These are phyloP conservation scores for Popillia japonica DNA, from an alignment of 1,140 invertebrate species.

Conservation along the genomic window DNA sequence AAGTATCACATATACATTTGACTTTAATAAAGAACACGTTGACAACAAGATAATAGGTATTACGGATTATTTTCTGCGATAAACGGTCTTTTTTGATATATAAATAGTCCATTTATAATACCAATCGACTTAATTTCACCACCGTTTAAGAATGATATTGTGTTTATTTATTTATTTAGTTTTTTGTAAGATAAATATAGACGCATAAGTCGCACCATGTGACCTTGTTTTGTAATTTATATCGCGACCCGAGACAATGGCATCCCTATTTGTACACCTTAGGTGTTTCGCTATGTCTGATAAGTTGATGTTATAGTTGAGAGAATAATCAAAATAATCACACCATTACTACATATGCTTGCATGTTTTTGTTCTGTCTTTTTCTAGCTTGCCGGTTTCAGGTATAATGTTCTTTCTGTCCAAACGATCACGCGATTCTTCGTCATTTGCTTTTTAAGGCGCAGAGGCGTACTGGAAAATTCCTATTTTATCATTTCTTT, in stretches of 20 bases:
- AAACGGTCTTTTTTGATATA: too few relatives aligned
- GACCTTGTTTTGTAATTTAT: slow-evolving; percentile 22
- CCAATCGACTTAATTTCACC: too few relatives aligned
- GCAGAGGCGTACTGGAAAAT: slow-evolving; percentile 26
- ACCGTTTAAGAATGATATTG: too few relatives aligned
- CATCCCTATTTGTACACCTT: neutral
- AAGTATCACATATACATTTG: neutral
- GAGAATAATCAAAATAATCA: neutral
- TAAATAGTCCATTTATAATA: too few relatives aligned
- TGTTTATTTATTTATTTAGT: too few relatives aligned
- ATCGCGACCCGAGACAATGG: neutral
- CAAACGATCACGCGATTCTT: slow-evolving; percentile 19
- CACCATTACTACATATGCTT: neutral
- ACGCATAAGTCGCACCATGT: neutral
- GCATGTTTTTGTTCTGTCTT: slow-evolving; percentile 18
- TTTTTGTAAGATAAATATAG: neutral
- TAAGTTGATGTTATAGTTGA: neutral
- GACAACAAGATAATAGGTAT: too few relatives aligned
- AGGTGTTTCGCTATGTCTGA: neutral
- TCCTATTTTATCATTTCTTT: neutral
- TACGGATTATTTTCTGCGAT: too few relatives aligned
- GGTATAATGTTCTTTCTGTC: neutral
- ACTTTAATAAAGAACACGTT: too few relatives aligned
- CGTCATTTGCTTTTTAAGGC: slow-evolving; percentile 24
- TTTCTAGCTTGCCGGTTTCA: neutral